phyloP scores from a whole-genome alignment of 1,140 invertebrate species.

The Bombus waltoni region DNA sequence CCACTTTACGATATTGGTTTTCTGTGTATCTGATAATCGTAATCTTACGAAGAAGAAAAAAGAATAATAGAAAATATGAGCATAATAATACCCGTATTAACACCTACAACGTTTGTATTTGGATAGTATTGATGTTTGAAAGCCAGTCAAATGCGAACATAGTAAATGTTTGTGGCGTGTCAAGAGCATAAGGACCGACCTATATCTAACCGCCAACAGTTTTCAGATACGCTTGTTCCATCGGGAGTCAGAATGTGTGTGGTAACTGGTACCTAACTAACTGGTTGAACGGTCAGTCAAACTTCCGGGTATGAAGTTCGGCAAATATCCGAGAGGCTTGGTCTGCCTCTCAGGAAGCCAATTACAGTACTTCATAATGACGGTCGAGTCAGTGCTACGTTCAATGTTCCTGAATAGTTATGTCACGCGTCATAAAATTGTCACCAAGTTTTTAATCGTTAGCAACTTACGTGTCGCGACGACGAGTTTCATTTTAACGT shows the following conservation, averaged over 20 bases:
- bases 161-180: slow-evolving; percentile 62
- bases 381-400: background rate
- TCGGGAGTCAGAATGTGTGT: slow-evolving; percentile 38
- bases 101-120: background rate
- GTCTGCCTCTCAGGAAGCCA: slow-evolving; percentile 56
- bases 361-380: slow-evolving; percentile 26
- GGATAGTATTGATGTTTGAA: slow-evolving; percentile 43
- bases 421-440: background rate
- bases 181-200: slow-evolving; percentile 48
- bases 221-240: slow-evolving; percentile 58
- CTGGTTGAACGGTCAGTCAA: slow-evolving; percentile 59
- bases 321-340: slow-evolving; percentile 58
- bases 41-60: background rate
- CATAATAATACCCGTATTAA: background rate
- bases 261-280: slow-evolving; percentile 41
- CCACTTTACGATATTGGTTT: background rate
- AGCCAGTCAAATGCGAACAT: slow-evolving; percentile 46
- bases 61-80: background rate
- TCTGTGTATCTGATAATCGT: background rate
- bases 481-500: too few relatives aligned
- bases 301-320: slow-evolving; percentile 62
- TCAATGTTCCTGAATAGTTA: background rate
- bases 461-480: background rate
- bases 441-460: background rate
- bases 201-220: slow-evolving; percentile 53